Conservation (phyloP, 2,888 invertebrate species). For the Ethmia dodecea region DNA sequence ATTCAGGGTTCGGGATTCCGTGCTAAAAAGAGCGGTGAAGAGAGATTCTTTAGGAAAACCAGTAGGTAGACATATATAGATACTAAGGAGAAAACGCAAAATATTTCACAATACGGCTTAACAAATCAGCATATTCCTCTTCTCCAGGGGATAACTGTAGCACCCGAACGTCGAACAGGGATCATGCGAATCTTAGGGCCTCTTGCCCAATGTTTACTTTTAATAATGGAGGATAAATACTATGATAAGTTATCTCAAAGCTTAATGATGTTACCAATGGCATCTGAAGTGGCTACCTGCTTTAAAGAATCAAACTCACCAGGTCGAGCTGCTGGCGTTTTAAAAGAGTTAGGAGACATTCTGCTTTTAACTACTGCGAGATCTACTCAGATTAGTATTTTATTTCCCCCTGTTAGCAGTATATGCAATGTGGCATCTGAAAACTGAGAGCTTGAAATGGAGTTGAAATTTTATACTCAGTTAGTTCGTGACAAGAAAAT, state of each 20-base stretch:
- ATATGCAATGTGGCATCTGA: too few relatives aligned
- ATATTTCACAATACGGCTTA: too few relatives aligned
- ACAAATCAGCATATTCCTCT: too few relatives aligned
- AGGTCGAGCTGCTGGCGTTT: conserved; percentile 19
- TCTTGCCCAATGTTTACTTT: conserved; percentile 17
- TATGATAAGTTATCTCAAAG: conserved; percentile 18
- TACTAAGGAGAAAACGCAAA: too few relatives aligned
- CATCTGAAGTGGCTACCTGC: conserved; percentile 12
- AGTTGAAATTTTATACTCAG: too few relatives aligned
- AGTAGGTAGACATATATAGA: too few relatives aligned
- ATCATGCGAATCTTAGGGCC: conserved; percentile 17
- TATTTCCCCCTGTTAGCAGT: conserved; percentile 16
- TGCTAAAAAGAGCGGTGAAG: too few relatives aligned
- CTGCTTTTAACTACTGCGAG: conserved; percentile 21
- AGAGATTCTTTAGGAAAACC: too few relatives aligned
- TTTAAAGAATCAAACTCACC: conserved; percentile 20
- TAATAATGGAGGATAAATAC: conserved; percentile 21
- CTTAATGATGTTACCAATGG: conserved; percentile 27
- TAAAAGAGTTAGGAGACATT: conserved; percentile 26
- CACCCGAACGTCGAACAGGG: conserved; percentile 21
- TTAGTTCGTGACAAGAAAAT: too few relatives aligned
- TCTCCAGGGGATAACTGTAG: too few relatives aligned
- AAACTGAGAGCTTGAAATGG: too few relatives aligned
- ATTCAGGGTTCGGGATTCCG: too few relatives aligned
- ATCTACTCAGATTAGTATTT: conserved; percentile 21